Evolutionary conservation across 2,888 invertebrate species (phyloP), one percentile per base, ranked within the genome.

Genomic region (Agrypnus murinus): DNA sequence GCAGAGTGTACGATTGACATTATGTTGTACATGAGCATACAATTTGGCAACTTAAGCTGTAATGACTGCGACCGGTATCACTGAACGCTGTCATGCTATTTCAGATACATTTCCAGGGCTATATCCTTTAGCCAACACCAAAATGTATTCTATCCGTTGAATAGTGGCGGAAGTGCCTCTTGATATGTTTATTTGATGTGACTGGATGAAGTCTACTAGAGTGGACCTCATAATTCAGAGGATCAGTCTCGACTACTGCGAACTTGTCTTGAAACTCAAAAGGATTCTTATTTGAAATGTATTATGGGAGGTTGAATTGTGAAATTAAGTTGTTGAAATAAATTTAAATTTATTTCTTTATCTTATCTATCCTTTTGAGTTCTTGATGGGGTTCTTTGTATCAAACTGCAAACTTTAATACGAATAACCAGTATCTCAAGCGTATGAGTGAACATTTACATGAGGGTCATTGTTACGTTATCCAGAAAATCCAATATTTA

Each of bases 31-130:
- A 46, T 46, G 45, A 45, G 12, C 60, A 17, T 46, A 60, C 38
- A 46, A 32, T 50, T 25, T 25, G 38, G 55, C 43, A 65, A 19
- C 36, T 43, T 25, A 48, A 50, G 50, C 48, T 32, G 31, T 55
- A 55, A 40, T 65, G 55, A 17, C 55, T 64, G 43, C 53, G 38
- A 36, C 14, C 7, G 53, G 40, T n/a, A n/a, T n/a, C n/a, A n/a
- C n/a, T n/a, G n/a, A n/a, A n/a, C n/a, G n/a, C 31, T 65, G 55
- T 15, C 55, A 17, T 36, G 38, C 36, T 10, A 32, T 55, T 55
- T 53, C 8, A 34, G 53, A 14, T 34, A 34, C 6, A 53, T 25
- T 15, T 34, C 34, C 38, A 10, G 12, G n/a, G 10, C 48, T 48
- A 9, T 36, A 17, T 12, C 15, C 25, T 25, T 14, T 8, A 5